Percentiles rank a stretch among this genome's conserved stretches.
Evolutionary conservation across 2,113 vertebrate genomes (phyloP).

Genomic region (Verasper variegatus): DNA sequence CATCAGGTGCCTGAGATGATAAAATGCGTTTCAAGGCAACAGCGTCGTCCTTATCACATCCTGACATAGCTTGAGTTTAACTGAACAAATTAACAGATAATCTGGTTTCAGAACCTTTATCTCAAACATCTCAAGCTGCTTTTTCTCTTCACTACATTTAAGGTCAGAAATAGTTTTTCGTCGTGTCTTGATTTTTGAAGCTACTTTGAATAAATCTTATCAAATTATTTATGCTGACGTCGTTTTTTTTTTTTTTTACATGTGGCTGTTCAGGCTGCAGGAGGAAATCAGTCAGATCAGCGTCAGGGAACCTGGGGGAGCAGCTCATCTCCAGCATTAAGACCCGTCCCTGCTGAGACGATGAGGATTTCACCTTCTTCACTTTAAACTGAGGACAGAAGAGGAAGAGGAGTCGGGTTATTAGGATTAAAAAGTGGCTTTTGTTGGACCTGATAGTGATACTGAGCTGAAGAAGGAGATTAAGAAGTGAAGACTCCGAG

Average conservation of each 20-base stretch:
- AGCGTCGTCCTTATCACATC: background rate
- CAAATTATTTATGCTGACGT: background rate
- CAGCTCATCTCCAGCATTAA: conserved; percentile 26
- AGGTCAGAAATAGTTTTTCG: background rate
- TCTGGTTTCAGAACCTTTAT: background rate
- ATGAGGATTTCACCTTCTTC: conserved; percentile 13
- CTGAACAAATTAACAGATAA: background rate
- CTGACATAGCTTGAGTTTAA: background rate
- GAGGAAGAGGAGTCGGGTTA: background rate
- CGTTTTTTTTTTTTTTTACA: background rate
- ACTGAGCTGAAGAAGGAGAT: conserved; percentile 17
- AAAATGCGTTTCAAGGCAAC: background rate
- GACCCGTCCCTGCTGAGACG: conserved; percentile 31
- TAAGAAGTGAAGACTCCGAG: background rate
- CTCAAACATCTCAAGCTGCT: background rate
- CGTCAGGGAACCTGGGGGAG: conserved; percentile 1
- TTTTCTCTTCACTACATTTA: background rate
- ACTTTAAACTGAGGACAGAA: background rate
- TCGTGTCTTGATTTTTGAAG: background rate
- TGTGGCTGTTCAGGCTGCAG: too few species aligned
- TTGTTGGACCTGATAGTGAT: conserved; percentile 29
- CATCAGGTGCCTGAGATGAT: too few species aligned
- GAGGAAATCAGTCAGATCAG: background rate
- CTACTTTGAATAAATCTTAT: background rate
- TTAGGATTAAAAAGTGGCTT: conserved; percentile 47